phyloP scores from a whole-genome alignment of 2,113 vertebrate genomes.

The Glareola pratincola region DNA sequence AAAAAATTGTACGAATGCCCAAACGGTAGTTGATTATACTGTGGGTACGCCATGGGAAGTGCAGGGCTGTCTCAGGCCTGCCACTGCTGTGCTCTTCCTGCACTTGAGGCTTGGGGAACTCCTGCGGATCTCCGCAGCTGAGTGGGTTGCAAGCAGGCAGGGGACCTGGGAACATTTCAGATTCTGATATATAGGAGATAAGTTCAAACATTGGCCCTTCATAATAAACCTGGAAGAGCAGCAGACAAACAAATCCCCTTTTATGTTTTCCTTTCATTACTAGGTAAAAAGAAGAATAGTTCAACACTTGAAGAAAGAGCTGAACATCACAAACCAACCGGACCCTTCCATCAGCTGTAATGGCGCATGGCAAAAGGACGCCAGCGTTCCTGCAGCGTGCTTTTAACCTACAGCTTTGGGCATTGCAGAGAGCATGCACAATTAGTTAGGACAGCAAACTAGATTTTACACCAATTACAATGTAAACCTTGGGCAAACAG shows the following conservation, averaged over 20 bases:
- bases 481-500: background rate
- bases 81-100: background rate
- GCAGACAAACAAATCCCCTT: background rate
- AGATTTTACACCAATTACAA: background rate
- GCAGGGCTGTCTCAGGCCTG: background rate
- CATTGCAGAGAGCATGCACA: background rate
- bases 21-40: background rate
- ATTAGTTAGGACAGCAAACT: background rate
- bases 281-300: constrained; percentile 44
- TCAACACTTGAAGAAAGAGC: constrained; percentile 44
- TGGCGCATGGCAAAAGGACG: background rate
- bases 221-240: background rate
- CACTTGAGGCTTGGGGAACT: background rate
- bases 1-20: background rate
- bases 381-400: background rate
- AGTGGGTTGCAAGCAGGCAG: background rate
- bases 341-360: background rate
- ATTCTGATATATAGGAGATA: background rate
- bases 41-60: background rate
- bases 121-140: background rate
- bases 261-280: background rate
- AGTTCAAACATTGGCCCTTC: background rate
- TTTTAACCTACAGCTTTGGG: background rate
- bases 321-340: background rate
- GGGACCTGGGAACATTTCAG: background rate